Percentiles rank a stretch among this genome's conserved stretches.
These are phyloP conservation scores for Noctua pronuba DNA, from an alignment of 2,888 invertebrate genomes.

Conservation along the genomic window DNA sequence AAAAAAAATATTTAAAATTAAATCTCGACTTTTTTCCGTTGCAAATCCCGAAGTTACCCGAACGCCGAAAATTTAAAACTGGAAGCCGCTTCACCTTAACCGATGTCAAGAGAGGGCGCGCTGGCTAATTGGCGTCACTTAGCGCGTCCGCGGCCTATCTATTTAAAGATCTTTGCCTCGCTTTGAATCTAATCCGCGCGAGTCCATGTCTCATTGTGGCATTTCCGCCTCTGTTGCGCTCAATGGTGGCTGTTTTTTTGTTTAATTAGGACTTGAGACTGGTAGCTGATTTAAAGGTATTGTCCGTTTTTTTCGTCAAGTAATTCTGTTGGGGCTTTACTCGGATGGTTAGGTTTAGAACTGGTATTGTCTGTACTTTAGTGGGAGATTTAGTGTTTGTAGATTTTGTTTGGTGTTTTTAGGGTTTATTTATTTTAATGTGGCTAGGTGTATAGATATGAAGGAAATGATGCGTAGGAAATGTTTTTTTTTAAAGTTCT, in stretches of 20 bases:
- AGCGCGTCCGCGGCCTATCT: constrained; percentile 78
- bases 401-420: neutral
- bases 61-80: constrained; percentile 58
- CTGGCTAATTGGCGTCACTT: constrained; percentile 80
- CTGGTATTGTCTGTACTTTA: neutral
- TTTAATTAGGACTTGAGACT: constrained; percentile 64
- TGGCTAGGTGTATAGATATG: neutral
- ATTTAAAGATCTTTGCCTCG: constrained; percentile 75
- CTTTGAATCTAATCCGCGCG: constrained; percentile 74
- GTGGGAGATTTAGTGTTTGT: neutral
- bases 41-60: constrained; percentile 15
- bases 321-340: constrained; percentile 27
- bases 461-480: too few relatives aligned
- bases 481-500: too few relatives aligned
- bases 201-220: constrained; percentile 71
- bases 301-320: constrained; percentile 52
- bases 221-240: constrained; percentile 72
- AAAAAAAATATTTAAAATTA: neutral
- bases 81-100: constrained; percentile 62
- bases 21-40: neutral
- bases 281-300: constrained; percentile 55
- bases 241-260: constrained; percentile 65
- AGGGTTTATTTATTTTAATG: neutral
- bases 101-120: constrained; percentile 72
- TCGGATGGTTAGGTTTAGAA: constrained; percentile 1